Conservation (phyloP, 2,113 vertebrate genomes). For the Gymnogyps californianus region DNA sequence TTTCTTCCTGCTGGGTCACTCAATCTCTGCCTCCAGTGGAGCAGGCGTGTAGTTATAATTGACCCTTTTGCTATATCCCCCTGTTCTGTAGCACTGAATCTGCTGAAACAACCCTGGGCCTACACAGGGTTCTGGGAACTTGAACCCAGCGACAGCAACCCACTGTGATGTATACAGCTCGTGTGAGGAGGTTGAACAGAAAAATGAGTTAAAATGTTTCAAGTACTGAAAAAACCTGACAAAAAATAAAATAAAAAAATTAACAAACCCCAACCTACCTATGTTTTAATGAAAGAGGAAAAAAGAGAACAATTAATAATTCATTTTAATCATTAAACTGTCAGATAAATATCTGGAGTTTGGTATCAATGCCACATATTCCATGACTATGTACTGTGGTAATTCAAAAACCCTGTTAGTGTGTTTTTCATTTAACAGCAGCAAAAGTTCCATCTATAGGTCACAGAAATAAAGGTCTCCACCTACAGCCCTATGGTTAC, state of each 20-base stretch:
- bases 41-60: not conserved
- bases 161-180: not conserved
- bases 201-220: not conserved
- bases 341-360: not conserved
- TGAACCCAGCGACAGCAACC: not conserved
- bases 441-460: not conserved
- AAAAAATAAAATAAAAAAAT: not conserved
- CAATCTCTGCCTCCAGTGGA: not conserved
- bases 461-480: not conserved
- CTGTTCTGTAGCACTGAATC: not conserved
- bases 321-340: not conserved
- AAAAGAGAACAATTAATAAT: not conserved
- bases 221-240: not conserved
- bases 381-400: accelerated
- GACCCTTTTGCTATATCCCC: not conserved
- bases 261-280: not conserved
- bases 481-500: not conserved
- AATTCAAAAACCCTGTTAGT: not conserved
- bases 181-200: not conserved
- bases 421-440: not conserved
- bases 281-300: not conserved
- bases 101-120: not conserved
- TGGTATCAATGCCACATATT: not conserved
- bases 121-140: not conserved
- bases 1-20: not conserved